Conservation (phyloP, 2,113 vertebrate genomes). For the Anoplopoma fimbria region DNA sequence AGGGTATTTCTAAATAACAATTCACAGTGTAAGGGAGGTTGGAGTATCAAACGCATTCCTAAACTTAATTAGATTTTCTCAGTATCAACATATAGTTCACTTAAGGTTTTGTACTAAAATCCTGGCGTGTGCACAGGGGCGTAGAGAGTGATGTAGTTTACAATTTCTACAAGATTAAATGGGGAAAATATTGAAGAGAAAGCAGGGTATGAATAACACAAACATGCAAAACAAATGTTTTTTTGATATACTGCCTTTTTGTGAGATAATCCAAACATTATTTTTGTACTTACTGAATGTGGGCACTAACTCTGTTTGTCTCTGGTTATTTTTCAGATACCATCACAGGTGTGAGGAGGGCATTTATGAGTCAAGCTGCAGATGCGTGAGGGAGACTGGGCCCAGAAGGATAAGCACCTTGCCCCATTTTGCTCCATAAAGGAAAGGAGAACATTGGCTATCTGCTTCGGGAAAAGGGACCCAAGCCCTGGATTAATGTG, state of each 20-base stretch:
- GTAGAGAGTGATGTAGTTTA: neutral
- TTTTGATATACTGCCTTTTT: neutral
- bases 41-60: constrained; percentile 22
- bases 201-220: neutral
- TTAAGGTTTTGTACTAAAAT: neutral
- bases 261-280: neutral
- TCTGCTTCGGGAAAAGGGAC: constrained; percentile 65
- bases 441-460: constrained; percentile 57
- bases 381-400: constrained; percentile 66
- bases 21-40: constrained; percentile 16
- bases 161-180: neutral
- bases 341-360: constrained; percentile 50
- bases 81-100: neutral
- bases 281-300: constrained; percentile 16
- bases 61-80: neutral
- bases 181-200: neutral
- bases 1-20: constrained; percentile 30
- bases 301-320: constrained; percentile 46
- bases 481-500: constrained; percentile 82
- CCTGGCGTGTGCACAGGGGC: neutral
- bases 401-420: constrained; percentile 63
- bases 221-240: neutral
- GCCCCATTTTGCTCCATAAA: constrained; percentile 48
- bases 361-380: constrained; percentile 65
- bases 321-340: constrained; percentile 71